A percentile compares a stretch with the other conserved stretches of the same genome.
Evolutionary conservation across 2,888 invertebrate genomes (phyloP).

Genomic region (Coremacera marginata): DNA sequence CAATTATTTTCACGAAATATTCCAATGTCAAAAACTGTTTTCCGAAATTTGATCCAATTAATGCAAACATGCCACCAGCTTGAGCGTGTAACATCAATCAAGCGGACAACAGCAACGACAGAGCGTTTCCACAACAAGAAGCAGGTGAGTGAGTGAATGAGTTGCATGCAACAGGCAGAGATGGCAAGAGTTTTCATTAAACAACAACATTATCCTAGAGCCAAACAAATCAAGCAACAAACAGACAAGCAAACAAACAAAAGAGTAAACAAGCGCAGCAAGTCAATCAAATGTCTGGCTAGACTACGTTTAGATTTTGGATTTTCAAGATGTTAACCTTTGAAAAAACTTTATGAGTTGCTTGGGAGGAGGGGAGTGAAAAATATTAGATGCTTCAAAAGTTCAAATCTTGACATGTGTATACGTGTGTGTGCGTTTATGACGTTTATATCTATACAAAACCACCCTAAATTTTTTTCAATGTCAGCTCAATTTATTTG

Average conservation of each 20-base stretch:
- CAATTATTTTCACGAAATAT: constrained; percentile 48
- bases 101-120: constrained; percentile 35
- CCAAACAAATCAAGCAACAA: constrained; percentile 2
- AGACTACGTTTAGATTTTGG: not conserved
- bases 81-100: constrained; percentile 46
- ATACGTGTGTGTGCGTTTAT: no score
- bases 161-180: not conserved
- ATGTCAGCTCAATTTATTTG: no score
- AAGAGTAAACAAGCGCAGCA: constrained; percentile 1
- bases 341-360: not conserved
- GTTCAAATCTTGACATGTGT: not conserved
- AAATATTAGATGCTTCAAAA: not conserved
- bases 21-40: constrained; percentile 22
- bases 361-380: not conserved
- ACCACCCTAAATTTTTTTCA: no score
- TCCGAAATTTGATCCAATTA: constrained; percentile 43
- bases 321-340: not conserved
- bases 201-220: constrained; percentile 4
- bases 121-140: not conserved
- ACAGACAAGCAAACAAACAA: constrained; percentile 3
- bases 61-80: constrained; percentile 47
- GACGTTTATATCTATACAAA: no score
- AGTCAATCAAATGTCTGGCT: constrained; percentile 22
- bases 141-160: not conserved
- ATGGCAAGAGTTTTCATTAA: not conserved